Base-by-base conservation (phyloP, 1,140 invertebrate species). In the Drosophila sulfurigaster region DNA sequence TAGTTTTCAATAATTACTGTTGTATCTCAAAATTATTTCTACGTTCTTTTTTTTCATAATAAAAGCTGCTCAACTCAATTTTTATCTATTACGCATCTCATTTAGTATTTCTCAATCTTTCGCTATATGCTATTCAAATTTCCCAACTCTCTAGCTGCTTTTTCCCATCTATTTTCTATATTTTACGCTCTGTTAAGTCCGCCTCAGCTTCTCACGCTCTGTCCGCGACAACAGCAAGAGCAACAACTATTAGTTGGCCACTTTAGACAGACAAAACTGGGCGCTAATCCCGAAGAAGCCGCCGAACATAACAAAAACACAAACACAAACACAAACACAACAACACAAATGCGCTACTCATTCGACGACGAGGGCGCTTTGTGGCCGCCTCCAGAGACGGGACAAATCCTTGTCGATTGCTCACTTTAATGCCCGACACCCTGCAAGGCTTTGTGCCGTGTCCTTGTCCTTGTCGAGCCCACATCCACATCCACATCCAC, bases 371-470 rank as follows among this genome's bases (percentile, higher is more conserved):
- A 38, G 35, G 7, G 10, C 49, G 20, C 3, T 7, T 43, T 43
- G n/a, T 43, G 64, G 46, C 59, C 45, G 58, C 57, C 67, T 49
- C 56, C 48, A 72, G 79, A 75, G 66, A 49, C 75, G 63, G 20
- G 20, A 3, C 62, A 89, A 88, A 88, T 89, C 83, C 83, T 68
- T 79, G 85, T 78, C 85, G 83, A 88, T 88, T 88, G 83, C 83
- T 88, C 83, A 88, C 85, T 88, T 81, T 87, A 83, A 87, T 88
- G 80, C 80, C 65, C 69, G 58, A 68, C 83, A 83, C 74, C 83
- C 73, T 75, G 28, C 73, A 15, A 46, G 75, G 65, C 69, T 79
- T 67, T 57, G 63, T 65, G 20, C 20, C 20, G 20, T 25, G 20
- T 25, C 20, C 20, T 45, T 46, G 3, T 38, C 32, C 49, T 15